These are phyloP conservation scores for Drosophila seclusa DNA, from an alignment of 2,888 invertebrate species.

Conservation along the genomic window DNA sequence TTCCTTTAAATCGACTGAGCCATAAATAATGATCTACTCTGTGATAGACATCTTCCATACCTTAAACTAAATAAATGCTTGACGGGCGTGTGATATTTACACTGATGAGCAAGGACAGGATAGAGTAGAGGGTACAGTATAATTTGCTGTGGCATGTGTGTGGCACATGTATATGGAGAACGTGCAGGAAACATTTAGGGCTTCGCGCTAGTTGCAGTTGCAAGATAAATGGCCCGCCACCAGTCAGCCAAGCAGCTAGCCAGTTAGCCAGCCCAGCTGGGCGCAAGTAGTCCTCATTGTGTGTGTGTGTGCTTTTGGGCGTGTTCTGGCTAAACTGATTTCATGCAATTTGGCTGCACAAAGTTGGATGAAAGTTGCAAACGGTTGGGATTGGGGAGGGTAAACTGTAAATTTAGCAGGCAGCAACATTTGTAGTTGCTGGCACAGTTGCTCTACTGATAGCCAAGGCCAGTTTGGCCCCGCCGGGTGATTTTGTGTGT, in stretches of 20 bases:
- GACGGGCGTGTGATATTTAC: conserved; percentile 19
- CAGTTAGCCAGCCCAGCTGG: conserved; percentile 27
- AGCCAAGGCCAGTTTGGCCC: conserved; percentile 53
- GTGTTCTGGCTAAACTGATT: conserved; percentile 74
- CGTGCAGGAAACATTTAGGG: conserved; percentile 71
- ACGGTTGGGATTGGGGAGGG: conserved; percentile 20
- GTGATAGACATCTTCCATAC: not conserved
- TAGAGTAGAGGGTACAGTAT: not conserved
- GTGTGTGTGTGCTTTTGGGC: conserved; percentile 23
- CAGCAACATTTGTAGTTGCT: conserved; percentile 76
- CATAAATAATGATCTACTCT: not conserved
- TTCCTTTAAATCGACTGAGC: not conserved
- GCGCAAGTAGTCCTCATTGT: conserved; percentile 1
- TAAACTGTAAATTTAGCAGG: conserved; percentile 73
- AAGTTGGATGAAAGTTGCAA: conserved; percentile 73
- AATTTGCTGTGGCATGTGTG: conserved; percentile 16
- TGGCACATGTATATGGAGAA: conserved; percentile 17
- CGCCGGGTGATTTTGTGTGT: not conserved
- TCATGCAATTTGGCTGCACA: conserved; percentile 79
- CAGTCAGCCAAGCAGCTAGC: conserved; percentile 9
- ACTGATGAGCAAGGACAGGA: not conserved
- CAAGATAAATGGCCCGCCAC: conserved; percentile 69
- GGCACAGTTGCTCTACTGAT: conserved; percentile 67
- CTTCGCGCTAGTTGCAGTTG: conserved; percentile 65
- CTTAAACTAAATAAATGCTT: conserved; percentile 7